These are phyloP conservation scores for Pyrrhosoma nymphula DNA, from an alignment of 2,888 invertebrate genomes.

Conservation along the genomic window DNA sequence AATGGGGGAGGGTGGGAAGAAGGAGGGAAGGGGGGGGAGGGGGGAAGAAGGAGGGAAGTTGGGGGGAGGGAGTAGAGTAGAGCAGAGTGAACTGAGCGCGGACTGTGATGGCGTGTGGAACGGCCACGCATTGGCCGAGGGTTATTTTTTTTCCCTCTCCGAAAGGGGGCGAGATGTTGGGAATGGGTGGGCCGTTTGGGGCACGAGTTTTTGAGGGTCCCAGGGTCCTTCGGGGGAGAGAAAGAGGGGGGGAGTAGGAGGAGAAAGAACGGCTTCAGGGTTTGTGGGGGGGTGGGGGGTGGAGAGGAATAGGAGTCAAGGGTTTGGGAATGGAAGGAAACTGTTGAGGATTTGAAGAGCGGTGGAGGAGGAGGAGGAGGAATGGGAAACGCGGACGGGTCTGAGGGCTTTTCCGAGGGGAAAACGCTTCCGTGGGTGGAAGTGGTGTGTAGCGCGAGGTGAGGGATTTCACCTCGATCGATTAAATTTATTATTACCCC, in stretches of 20 bases:
- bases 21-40: too few relatives aligned
- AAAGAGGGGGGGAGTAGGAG: background rate
- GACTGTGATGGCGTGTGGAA: background rate
- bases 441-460: background rate
- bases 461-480: constrained; percentile 15
- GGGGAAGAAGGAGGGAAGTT: too few relatives aligned
- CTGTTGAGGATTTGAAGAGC: background rate
- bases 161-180: background rate
- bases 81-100: too few relatives aligned
- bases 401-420: background rate
- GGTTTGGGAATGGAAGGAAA: background rate
- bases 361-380: background rate
- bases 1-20: too few relatives aligned
- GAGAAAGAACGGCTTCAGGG: background rate
- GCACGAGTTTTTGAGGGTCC: background rate
- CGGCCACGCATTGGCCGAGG: background rate
- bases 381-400: background rate
- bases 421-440: constrained; percentile 31
- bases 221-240: background rate
- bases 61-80: too few relatives aligned
- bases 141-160: background rate
- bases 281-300: background rate
- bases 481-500: constrained; percentile 23
- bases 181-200: background rate
- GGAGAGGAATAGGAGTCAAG: background rate